These are phyloP conservation scores for Neosilurus hyrtlii DNA, from an alignment of 2,797 vertebrate species.

Conservation along the genomic window DNA sequence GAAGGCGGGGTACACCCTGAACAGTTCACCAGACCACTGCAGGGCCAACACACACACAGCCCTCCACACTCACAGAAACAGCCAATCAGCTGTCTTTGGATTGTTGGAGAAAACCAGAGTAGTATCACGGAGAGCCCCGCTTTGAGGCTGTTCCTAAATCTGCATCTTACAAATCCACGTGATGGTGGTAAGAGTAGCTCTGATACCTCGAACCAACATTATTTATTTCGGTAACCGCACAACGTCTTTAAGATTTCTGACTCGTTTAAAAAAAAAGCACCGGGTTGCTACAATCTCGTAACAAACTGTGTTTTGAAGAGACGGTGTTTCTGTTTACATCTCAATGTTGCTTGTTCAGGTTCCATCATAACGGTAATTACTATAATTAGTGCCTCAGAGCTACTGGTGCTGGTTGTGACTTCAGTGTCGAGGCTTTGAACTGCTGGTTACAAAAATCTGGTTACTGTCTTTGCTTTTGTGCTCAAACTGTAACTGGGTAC, in stretches of 20 bases:
- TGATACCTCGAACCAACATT: neutral
- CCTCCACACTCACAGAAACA: no score
- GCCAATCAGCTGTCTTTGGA: no score
- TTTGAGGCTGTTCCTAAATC: no score
- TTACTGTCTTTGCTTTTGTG: neutral
- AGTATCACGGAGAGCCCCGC: no score
- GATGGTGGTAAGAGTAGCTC: no score
- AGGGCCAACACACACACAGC: no score
- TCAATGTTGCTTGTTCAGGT: no score
- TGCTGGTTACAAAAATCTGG: neutral
- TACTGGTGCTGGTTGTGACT: neutral
- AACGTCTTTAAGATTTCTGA: neutral
- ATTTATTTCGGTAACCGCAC: neutral
- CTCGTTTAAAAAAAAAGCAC: neutral
- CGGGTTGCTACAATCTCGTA: neutral
- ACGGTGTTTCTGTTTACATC: neutral
- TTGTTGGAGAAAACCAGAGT: no score
- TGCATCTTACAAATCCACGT: no score
- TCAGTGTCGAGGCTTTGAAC: neutral
- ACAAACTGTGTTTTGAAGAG: neutral
- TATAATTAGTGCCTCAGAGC: neutral
- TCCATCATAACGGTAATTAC: neutral
- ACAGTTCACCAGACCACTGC: no score
- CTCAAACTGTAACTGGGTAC: neutral
- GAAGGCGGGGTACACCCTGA: no score